Conservation (phyloP, 2,113 vertebrate genomes). For the Oryzias javanicus region DNA sequence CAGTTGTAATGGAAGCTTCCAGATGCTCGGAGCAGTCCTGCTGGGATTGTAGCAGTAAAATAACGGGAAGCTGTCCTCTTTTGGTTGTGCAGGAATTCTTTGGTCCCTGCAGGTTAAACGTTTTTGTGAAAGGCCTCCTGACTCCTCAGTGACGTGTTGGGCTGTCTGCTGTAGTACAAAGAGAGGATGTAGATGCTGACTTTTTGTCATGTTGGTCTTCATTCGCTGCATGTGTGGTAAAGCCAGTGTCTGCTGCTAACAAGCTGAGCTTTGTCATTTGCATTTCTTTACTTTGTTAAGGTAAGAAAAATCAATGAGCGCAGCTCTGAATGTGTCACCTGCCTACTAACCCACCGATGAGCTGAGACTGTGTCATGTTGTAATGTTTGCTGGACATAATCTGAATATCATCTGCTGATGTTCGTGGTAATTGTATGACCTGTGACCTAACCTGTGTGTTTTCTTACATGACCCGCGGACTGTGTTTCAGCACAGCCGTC, state of each 20-base stretch:
- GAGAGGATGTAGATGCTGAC: too few relatives aligned
- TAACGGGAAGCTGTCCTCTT: too few relatives aligned
- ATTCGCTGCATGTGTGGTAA: background rate
- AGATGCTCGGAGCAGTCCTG: too few relatives aligned
- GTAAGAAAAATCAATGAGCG: background rate
- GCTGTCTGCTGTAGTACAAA: too few relatives aligned
- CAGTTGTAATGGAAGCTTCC: too few relatives aligned
- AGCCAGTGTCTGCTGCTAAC: background rate
- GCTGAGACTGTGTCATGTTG: background rate
- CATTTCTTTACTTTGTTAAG: background rate
- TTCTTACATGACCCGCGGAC: constrained; percentile 41
- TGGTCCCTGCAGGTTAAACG: too few relatives aligned
- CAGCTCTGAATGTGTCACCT: constrained; percentile 10
- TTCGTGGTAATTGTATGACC: background rate
- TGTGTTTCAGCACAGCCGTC: constrained; percentile 18
- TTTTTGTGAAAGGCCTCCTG: too few relatives aligned
- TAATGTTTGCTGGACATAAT: constrained; percentile 1
- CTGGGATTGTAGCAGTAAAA: too few relatives aligned
- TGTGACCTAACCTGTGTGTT: constrained; percentile 62
- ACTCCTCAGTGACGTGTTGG: too few relatives aligned
- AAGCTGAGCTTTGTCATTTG: background rate
- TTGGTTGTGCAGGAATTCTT: too few relatives aligned
- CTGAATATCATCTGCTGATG: constrained; percentile 20
- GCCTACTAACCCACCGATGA: constrained; percentile 38
- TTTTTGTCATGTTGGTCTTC: too few relatives aligned